Base-by-base conservation (phyloP, 2,888 invertebrate species). In the Phasia obesa region DNA sequence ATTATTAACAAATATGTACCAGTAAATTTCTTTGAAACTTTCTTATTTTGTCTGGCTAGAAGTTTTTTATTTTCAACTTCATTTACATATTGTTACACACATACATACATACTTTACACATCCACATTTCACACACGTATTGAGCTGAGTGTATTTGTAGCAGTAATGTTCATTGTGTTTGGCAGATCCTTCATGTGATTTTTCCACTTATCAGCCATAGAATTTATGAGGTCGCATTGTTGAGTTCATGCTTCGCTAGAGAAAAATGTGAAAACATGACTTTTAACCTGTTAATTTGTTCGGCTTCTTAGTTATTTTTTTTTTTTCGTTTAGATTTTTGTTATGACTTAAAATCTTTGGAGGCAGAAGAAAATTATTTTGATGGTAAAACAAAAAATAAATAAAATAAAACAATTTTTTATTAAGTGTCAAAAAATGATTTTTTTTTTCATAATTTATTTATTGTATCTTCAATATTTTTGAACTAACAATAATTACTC, bases 281-380 rank as follows among this genome's bases (percentile, higher is more conserved):
- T 83, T 79, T 83, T 83, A 83, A 83, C 83, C 83, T 83, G 83
- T 76, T 83, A 83, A 83, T 83, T 83, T 83, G 83, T 65, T 79
- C 65, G 60, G 83, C 67, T 83, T 71, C 31, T 44, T 13, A 53
- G 47, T 44, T 35, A 9, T 27, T 23, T 44, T 44, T 11, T 19
- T 35, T 25, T 31, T 19, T 31, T 17, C n/a, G n/a, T n/a, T n/a
- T n/a, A n/a, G n/a, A 11, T 27, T 15, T 4, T n/a, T 19, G 1
- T n/a, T n/a, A n/a, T n/a, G 25, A 15, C 15, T 9, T 4, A 25
- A 0, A 42, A 42, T 42, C n/a, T 42, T n/a, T 42, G 4, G 4
- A n/a, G 15, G n/a, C 27, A 27, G 3, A 13, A 3, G 4, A 42
- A 15, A 42, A n/a, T 42, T 42, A 15, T n/a, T n/a, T n/a, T n/a